A percentile compares a stretch with the other conserved stretches of the same genome.
Conservation (phyloP, 2,888 invertebrate species). For the Archips crataeganus region DNA sequence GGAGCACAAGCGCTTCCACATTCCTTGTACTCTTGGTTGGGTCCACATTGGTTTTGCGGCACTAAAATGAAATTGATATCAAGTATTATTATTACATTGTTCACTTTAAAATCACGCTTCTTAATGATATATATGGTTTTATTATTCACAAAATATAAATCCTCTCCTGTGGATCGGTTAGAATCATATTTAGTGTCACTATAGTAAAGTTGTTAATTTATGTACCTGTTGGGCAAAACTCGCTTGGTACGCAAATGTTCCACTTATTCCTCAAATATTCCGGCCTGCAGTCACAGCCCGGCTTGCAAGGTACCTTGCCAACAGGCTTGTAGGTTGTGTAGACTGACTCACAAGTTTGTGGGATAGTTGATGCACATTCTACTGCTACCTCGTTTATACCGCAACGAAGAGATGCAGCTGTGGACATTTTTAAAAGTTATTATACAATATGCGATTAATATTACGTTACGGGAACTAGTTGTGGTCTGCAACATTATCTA, state of each 20-base stretch:
- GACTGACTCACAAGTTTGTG: slow-evolving; percentile 33
- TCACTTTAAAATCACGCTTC: no score
- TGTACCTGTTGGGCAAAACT: slow-evolving; percentile 35
- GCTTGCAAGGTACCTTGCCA: slow-evolving; percentile 6
- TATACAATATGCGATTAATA: no score
- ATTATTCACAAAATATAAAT: no score
- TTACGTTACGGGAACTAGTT: no score
- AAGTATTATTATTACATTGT: background rate
- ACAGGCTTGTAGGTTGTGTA: slow-evolving; percentile 23
- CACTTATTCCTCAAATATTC: slow-evolving; percentile 28
- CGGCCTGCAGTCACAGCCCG: slow-evolving; percentile 37
- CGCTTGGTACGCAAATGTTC: slow-evolving; percentile 32
- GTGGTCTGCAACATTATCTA: no score
- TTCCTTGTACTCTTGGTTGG: slow-evolving; percentile 27
- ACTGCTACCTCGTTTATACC: slow-evolving; percentile 34
- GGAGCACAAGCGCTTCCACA: slow-evolving; percentile 25
- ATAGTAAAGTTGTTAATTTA: background rate
- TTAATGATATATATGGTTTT: no score
- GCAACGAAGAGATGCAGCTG: slow-evolving; percentile 22
- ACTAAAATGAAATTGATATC: background rate
- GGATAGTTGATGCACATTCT: slow-evolving; percentile 10
- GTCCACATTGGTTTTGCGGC: slow-evolving; percentile 24
- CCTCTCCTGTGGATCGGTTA: no score
- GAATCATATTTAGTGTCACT: no score
- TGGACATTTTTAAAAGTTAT: background rate